Conservation (phyloP, 2,797 vertebrate genomes). For the Neoniphon sammara region DNA sequence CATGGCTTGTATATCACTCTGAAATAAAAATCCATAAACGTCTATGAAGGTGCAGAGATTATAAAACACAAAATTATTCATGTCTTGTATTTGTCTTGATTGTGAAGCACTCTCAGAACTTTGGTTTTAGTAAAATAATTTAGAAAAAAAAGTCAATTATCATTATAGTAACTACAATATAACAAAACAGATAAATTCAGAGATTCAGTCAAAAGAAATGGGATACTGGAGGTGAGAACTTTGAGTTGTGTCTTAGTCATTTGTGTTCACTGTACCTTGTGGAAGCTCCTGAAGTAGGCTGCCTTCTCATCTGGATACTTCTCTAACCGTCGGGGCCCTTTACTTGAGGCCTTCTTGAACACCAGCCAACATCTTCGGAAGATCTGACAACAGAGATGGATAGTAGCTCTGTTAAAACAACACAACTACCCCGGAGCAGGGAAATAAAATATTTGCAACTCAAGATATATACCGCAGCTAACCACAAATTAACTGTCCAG, state of each 20-base stretch:
- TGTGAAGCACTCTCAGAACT: too few species aligned
- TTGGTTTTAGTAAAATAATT: too few species aligned
- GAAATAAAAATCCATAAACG: neutral
- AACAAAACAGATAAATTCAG: neutral
- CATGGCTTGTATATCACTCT: neutral
- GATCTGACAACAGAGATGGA: conserved; percentile 85
- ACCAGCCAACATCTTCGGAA: conserved; percentile 98
- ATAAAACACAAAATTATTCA: neutral
- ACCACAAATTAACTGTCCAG: conserved; percentile 22
- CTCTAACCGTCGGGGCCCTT: conserved; percentile 96
- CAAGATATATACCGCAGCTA: conserved; percentile 26
- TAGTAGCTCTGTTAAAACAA: conserved; percentile 35
- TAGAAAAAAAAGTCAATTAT: too few species aligned
- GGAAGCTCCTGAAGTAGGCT: conserved; percentile 97
- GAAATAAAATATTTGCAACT: conserved; percentile 29
- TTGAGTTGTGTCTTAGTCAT: neutral
- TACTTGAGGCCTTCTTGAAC: conserved; percentile 99
- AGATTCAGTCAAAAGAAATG: neutral
- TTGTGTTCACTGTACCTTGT: conserved; percentile 86
- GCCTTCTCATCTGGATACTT: conserved; percentile 99
- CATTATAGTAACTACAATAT: too few species aligned
- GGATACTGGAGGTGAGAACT: neutral
- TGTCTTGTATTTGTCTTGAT: neutral
- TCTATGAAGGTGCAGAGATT: neutral
- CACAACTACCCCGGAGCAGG: conserved; percentile 5